phyloP scores from a whole-genome alignment of 2,113 vertebrate genomes.

The Catagonus wagneri region DNA sequence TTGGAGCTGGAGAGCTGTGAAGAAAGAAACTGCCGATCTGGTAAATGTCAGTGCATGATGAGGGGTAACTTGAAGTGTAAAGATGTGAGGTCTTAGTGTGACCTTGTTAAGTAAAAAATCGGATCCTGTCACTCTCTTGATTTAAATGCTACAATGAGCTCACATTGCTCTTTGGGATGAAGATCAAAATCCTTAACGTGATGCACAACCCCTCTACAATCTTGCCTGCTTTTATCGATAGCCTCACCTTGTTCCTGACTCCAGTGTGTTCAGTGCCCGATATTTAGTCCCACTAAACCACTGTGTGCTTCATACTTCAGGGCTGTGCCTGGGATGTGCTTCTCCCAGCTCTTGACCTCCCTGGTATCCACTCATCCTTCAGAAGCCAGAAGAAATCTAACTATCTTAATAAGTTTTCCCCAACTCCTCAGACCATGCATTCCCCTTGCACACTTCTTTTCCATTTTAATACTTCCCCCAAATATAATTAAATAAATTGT shows the following conservation, averaged over 20 bases:
- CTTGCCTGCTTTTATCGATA: not conserved
- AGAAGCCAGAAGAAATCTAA: not conserved
- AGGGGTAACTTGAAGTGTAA: not conserved
- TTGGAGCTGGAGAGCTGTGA: not conserved
- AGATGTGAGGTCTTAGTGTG: not conserved
- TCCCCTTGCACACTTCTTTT: not conserved
- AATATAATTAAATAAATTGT: not conserved
- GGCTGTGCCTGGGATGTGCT: not conserved
- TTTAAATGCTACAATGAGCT: not conserved
- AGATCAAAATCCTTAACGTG: not conserved
- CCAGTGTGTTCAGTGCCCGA: not conserved
- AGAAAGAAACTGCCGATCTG: not conserved
- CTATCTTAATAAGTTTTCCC: not conserved
- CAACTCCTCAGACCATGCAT: not conserved
- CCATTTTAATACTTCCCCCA: not conserved
- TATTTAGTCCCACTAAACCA: not conserved
- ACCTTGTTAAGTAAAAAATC: not conserved
- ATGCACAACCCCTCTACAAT: not conserved
- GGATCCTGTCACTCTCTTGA: not conserved
- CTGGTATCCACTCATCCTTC: not conserved
- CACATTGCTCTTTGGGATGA: not conserved
- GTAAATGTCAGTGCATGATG: not conserved
- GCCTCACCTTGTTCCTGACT: not conserved
- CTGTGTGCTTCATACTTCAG: not conserved
- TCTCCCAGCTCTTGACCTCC: not conserved